These are phyloP conservation scores for Caenorhabditis remanei DNA, from an alignment of 1,140 invertebrate genomes.

Conservation along the genomic window DNA sequence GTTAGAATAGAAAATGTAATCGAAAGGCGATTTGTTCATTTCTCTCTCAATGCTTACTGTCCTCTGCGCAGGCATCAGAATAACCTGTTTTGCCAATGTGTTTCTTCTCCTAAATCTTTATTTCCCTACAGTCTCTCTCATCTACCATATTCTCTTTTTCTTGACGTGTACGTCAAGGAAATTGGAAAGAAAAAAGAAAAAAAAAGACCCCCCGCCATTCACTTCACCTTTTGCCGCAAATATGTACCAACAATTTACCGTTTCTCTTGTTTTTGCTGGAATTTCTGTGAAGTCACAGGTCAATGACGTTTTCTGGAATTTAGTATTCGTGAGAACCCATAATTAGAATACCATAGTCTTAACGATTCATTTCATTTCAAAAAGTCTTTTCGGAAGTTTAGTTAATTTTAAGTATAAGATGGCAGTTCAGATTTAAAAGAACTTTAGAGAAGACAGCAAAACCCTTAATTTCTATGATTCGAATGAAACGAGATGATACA, in stretches of 20 bases:
- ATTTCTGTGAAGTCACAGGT: not conserved
- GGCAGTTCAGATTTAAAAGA: too few species aligned
- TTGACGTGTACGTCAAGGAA: slow-evolving; percentile 45
- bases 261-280: slow-evolving; percentile 14
- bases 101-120: slow-evolving; percentile 10
- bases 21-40: slow-evolving; percentile 34
- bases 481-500: too few species aligned
- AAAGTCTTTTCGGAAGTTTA: too few species aligned
- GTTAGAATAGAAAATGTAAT: slow-evolving; percentile 38
- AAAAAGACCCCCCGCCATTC: not conserved
- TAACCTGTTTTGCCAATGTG: slow-evolving; percentile 53
- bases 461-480: too few species aligned
- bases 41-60: not conserved
- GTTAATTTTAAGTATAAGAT: too few species aligned
- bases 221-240: slow-evolving; percentile 42
- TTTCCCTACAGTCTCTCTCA: not conserved
- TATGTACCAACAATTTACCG: slow-evolving; percentile 13
- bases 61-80: not conserved
- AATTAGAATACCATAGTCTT: too few species aligned
- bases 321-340: not conserved
- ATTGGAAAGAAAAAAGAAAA: not conserved
- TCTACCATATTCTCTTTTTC: not conserved
- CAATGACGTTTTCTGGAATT: not conserved
- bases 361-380: too few species aligned
- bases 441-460: too few species aligned